Evolutionary conservation across 1,140 invertebrate genomes (phyloP).

Genomic region (Diorhabda sublineata): DNA sequence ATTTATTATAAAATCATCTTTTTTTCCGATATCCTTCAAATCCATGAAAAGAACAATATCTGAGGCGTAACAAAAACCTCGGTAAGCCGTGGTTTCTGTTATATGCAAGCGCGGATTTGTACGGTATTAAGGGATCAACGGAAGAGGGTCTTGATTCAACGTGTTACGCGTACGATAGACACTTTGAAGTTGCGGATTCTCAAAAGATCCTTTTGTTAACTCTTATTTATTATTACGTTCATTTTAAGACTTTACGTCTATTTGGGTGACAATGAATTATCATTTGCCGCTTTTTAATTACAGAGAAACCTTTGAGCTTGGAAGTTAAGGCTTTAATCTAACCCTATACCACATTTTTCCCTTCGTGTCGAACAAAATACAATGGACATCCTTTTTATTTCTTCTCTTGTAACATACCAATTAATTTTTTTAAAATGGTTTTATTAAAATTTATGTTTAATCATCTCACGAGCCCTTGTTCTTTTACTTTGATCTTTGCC

Average conservation of each 20-base stretch:
- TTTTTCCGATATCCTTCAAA: conserved; percentile 34
- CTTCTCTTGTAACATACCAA: background rate
- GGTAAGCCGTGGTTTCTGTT: conserved; percentile 39
- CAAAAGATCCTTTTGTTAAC: conserved; percentile 47
- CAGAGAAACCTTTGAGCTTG: conserved; percentile 41
- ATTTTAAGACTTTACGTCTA: conserved; percentile 42
- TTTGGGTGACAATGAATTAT: conserved; percentile 45
- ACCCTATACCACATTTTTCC: conserved; percentile 21
- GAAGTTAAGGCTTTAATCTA: conserved; percentile 28
- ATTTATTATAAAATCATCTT: conserved; percentile 25
- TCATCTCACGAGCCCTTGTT: background rate
- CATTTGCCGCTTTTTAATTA: conserved; percentile 46
- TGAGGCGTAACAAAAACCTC: conserved; percentile 36
- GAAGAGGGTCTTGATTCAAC: conserved; percentile 39
- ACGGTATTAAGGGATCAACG: conserved; percentile 44
- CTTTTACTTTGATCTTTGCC: background rate
- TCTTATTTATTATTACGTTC: conserved; percentile 48
- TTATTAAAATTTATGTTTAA: conserved; percentile 7
- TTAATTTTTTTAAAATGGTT: conserved; percentile 9
- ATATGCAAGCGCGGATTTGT: conserved; percentile 43
- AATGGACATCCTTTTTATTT: conserved; percentile 2
- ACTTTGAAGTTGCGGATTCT: conserved; percentile 45
- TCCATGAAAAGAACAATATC: conserved; percentile 41
- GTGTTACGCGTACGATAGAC: conserved; percentile 35
- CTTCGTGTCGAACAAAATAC: conserved; percentile 7